Evolutionary conservation across 2,888 invertebrate species (phyloP), one percentile per base, ranked within the genome.

Genomic region (Boloria euphrosyne): DNA sequence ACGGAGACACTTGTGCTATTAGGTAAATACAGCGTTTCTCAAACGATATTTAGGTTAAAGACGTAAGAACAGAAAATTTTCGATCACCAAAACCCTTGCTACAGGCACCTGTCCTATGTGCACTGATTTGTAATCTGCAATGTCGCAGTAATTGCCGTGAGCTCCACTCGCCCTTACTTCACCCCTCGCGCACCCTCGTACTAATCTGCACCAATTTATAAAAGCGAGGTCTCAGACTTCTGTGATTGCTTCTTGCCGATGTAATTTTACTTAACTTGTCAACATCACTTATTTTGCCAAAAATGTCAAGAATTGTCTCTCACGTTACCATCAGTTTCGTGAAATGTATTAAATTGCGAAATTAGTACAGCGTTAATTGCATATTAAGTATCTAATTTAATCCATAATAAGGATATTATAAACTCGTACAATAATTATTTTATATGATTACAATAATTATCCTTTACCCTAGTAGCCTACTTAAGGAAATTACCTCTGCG

Each of bases 191-290:
- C 17, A 6, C 14, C 50, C 1, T 1, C 13, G 5, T 27, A 14
- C 46, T 55, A 53, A 61, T 59, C 65, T 67, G 49, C 22, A 50
- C 58, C 62, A 67, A 65, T 62, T 67, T 67, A 61, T 66, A 51
- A 66, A 66, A 66, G 57, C 62, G 62, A 62, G 52, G 52, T 62
- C 62, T 51, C 62, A 51, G 62, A 66, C 62, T 66, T 66, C 51
- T 44, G 46, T 52, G 66, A 66, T 66, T 62, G 55, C 57, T 62
- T 44, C 57, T 57, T 43, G 50, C 54, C 5, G 44, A 31, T 62
- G 57, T 54, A 60, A 47, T 47, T 66, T 17, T 14, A n/a, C 55
- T 57, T 18, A n/a, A 57, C 43, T 57, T 57, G 55, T 18, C 44
- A 44, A 57, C 44, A 44, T 57, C 22, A 10, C n/a, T 57, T 57